Percentiles rank a stretch among this genome's conserved stretches.
Conservation (phyloP, 2,113 vertebrate genomes). For the Prionailurus viverrinus region DNA sequence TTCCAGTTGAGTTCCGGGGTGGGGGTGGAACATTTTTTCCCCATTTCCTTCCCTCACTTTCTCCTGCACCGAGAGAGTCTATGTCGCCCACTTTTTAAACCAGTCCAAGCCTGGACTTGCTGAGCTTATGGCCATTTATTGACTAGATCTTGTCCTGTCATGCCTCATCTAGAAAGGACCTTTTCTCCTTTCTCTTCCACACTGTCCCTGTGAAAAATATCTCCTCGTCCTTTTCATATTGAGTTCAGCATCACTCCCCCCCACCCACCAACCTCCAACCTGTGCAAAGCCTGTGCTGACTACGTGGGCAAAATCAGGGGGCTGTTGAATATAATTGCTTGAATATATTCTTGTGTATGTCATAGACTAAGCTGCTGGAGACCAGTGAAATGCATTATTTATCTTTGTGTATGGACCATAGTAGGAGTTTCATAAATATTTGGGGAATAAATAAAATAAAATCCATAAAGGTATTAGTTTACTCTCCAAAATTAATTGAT, state of each 20-base stretch:
- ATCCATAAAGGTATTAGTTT: conserved; percentile 6
- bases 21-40: neutral
- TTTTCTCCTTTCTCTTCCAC: neutral
- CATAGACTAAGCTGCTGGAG: neutral
- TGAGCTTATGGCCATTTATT: neutral
- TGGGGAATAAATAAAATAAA: neutral
- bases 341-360: neutral
- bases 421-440: neutral
- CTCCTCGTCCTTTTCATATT: neutral
- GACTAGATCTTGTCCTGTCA: neutral
- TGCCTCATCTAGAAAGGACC: neutral
- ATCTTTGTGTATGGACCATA: neutral
- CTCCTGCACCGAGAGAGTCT: neutral
- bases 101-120: neutral
- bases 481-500: conserved; percentile 23
- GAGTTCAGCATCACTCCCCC: neutral
- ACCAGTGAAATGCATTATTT: neutral
- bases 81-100: neutral
- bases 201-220: neutral
- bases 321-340: neutral
- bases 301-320: neutral
- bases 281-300: neutral
- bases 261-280: neutral
- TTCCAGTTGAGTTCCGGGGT: neutral
- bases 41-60: neutral